Evolutionary conservation across 2,888 invertebrate species (phyloP).

Genomic region (Lydus trimaculatus): DNA sequence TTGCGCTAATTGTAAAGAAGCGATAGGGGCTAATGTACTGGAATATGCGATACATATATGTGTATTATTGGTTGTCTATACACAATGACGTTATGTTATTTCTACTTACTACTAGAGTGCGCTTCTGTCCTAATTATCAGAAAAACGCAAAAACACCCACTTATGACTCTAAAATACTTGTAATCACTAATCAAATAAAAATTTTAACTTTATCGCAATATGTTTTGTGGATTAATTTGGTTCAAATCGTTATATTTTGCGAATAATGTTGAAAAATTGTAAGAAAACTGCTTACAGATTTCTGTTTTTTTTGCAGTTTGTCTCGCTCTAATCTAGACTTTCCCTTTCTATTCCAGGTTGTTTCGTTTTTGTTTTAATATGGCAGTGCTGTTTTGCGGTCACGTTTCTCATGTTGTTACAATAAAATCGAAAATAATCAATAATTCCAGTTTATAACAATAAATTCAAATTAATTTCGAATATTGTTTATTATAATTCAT

Average conservation of each 20-base stretch:
- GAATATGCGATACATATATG: background rate
- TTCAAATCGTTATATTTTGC: too few relatives aligned
- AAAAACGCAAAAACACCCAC: background rate
- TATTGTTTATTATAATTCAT: background rate
- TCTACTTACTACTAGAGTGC: background rate
- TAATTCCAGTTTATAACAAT: constrained; percentile 38
- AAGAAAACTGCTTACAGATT: background rate
- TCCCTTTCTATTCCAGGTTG: background rate
- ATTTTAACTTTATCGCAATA: too few relatives aligned
- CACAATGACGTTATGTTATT: background rate
- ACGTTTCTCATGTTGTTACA: constrained; percentile 38
- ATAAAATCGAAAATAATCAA: constrained; percentile 36
- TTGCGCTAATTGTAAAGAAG: too few relatives aligned
- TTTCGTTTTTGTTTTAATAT: constrained; percentile 38
- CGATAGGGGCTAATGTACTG: background rate
- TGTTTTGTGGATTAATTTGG: too few relatives aligned
- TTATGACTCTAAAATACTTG: background rate
- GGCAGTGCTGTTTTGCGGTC: constrained; percentile 38
- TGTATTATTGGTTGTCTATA: background rate
- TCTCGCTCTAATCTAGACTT: background rate
- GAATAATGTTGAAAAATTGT: too few relatives aligned
- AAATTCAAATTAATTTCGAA: constrained; percentile 15
- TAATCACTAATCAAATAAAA: background rate
- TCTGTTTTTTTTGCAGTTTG: background rate
- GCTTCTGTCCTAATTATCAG: background rate